A percentile compares a stretch with the other conserved stretches of the same genome.
Conservation (phyloP, 2,113 vertebrate genomes). For the Gymnogyps californianus region DNA sequence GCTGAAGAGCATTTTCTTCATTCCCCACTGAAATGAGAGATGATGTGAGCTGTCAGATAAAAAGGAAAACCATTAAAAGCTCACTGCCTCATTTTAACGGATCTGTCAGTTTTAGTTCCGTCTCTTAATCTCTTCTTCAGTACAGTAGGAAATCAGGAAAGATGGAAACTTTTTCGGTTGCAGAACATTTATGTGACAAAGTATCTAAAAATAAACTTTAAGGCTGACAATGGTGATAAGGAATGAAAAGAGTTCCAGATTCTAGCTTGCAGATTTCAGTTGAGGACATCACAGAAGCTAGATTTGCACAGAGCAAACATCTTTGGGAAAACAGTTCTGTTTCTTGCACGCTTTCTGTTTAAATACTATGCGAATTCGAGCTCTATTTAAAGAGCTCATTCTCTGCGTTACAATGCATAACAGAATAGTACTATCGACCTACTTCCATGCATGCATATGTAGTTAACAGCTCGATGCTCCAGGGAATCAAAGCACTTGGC, state of each 20-base stretch:
- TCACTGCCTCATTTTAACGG: slow-evolving; percentile 54
- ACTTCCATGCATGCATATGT: not conserved
- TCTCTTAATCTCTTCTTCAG: slow-evolving; percentile 61
- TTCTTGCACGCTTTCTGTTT: not conserved
- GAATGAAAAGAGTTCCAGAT: not conserved
- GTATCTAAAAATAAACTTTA: slow-evolving; percentile 38
- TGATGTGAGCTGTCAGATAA: slow-evolving; percentile 57
- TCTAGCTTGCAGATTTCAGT: not conserved
- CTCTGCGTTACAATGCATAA: not conserved
- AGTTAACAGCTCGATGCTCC: not conserved
- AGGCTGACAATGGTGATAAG: slow-evolving; percentile 25
- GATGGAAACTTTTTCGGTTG: slow-evolving; percentile 46
- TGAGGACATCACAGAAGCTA: not conserved
- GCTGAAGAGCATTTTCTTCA: slow-evolving; percentile 48
- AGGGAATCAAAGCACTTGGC: not conserved
- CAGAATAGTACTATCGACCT: not conserved
- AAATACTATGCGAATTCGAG: not conserved
- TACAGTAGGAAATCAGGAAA: slow-evolving; percentile 47
- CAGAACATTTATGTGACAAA: slow-evolving; percentile 58
- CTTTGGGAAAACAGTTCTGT: not conserved
- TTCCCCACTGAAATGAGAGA: slow-evolving; percentile 46
- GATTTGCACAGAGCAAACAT: not conserved
- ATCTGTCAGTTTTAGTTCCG: slow-evolving; percentile 46
- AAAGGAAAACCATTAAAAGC: slow-evolving; percentile 55
- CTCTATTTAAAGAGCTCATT: not conserved